Conservation (phyloP, 2,113 vertebrate species). For the Glaucomys volans region DNA sequence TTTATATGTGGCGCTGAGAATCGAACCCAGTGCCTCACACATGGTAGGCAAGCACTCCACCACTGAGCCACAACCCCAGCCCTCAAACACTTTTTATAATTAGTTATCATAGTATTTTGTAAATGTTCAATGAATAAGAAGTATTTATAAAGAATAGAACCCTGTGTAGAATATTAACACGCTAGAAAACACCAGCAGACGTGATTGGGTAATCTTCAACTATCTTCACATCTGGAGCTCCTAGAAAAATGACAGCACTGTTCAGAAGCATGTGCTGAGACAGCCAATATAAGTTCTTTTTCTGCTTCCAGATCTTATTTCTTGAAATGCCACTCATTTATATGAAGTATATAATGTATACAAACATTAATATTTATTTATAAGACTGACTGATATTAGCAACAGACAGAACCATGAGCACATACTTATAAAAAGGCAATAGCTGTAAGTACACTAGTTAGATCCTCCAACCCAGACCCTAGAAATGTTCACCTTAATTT, state of each 20-base stretch:
- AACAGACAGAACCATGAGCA: neutral
- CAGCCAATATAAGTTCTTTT: neutral
- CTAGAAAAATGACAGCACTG: neutral
- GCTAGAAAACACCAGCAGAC: neutral
- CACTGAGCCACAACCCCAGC: too few species aligned
- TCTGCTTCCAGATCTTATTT: slow-evolving; percentile 2
- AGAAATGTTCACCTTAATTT: neutral
- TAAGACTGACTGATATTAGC: neutral
- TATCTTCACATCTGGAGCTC: neutral
- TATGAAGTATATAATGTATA: neutral
- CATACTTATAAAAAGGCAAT: neutral
- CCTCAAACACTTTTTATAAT: neutral
- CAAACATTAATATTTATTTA: neutral
- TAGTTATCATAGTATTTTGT: neutral
- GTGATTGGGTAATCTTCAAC: neutral
- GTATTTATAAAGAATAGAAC: slow-evolving; percentile 1
- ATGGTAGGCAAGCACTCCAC: too few species aligned
- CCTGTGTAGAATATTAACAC: neutral
- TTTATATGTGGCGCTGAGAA: too few species aligned
- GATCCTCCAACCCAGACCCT: neutral
- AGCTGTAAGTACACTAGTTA: neutral
- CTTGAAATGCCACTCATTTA: neutral
- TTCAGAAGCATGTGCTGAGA: neutral
- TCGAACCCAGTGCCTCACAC: too few species aligned
- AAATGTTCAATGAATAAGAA: neutral